Evolutionary conservation across 2,888 invertebrate genomes (phyloP).

Genomic region (Parnassius smintheus): DNA sequence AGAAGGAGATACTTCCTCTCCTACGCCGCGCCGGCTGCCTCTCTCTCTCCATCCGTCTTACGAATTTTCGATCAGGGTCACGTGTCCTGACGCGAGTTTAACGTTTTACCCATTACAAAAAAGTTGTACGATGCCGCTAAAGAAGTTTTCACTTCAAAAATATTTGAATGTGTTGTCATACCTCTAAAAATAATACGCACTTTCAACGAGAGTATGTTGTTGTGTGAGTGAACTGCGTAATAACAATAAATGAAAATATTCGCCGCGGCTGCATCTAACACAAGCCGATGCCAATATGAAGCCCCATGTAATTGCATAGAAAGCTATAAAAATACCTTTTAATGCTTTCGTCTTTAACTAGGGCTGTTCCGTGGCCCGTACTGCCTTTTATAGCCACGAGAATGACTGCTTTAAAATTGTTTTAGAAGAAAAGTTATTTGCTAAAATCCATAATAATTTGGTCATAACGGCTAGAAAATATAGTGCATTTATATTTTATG

Average conservation of each 20-base stretch:
- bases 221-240: not conserved
- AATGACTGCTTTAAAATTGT: not conserved
- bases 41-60: too few relatives aligned
- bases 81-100: too few relatives aligned
- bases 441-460: not conserved
- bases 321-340: slow-evolving; percentile 13
- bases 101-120: too few relatives aligned
- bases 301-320: not conserved
- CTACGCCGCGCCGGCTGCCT: too few relatives aligned
- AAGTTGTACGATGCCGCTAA: too few relatives aligned
- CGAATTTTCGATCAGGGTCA: too few relatives aligned
- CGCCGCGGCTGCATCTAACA: not conserved
- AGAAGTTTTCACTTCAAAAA: too few relatives aligned
- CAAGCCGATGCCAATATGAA: not conserved
- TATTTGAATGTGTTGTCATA: too few relatives aligned
- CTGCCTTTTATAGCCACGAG: not conserved
- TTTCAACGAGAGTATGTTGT: not conserved
- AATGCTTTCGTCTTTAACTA: slow-evolving; percentile 7
- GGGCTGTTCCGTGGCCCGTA: slow-evolving; percentile 1
- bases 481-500: not conserved
- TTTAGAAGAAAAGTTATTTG: not conserved
- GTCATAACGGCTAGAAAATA: not conserved
- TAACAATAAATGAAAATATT: not conserved
- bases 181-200: too few relatives aligned
- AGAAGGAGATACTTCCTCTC: too few relatives aligned